Evolutionary conservation across 2,113 vertebrate species (phyloP).

Genomic region (Lagopus leucura): DNA sequence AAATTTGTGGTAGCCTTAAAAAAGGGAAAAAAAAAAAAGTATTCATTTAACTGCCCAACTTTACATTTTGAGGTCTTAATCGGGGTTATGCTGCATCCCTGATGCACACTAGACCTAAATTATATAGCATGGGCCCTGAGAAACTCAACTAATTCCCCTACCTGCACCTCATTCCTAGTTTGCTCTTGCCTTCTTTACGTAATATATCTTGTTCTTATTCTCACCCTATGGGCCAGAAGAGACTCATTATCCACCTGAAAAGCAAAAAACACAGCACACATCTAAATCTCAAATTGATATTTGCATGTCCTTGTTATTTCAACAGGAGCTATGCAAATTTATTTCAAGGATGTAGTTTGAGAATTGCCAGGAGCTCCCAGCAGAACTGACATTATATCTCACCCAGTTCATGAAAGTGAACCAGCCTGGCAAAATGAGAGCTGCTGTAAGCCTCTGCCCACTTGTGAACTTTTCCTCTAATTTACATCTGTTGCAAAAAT

Average conservation of each 20-base stretch:
- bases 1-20: background rate
- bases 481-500: background rate
- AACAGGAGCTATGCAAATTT: slow-evolving; percentile 34
- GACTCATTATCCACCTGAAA: slow-evolving; percentile 63
- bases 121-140: background rate
- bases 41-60: background rate
- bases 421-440: background rate
- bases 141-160: background rate
- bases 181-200: background rate
- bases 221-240: slow-evolving; percentile 46
- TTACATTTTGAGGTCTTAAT: slow-evolving; percentile 29
- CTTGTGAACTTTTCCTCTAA: background rate
- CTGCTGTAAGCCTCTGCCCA: background rate
- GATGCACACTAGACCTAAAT: background rate
- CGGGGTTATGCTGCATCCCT: background rate
- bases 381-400: background rate
- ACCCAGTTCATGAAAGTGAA: background rate
- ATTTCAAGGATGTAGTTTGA: slow-evolving; percentile 28
- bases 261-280: slow-evolving; percentile 28
- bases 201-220: slow-evolving; percentile 14
- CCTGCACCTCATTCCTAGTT: background rate
- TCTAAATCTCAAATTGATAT: slow-evolving; percentile 53
- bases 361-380: slow-evolving; percentile 21
- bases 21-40: background rate
- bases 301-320: slow-evolving; percentile 67